Conservation (phyloP, 1,140 invertebrate species). For the Olivierus martensii region DNA sequence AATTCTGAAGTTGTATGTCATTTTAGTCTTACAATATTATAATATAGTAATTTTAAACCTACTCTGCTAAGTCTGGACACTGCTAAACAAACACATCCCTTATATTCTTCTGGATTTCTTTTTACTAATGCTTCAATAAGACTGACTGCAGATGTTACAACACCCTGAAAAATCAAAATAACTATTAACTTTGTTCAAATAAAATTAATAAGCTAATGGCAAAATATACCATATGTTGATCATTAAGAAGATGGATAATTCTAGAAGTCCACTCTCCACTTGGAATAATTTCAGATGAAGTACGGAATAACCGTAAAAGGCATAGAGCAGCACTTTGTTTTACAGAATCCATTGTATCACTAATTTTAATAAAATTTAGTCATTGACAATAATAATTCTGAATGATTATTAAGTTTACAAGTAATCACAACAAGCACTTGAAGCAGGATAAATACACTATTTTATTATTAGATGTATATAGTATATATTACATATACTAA, state of each 20-base stretch:
- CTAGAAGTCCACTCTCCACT: slow-evolving; percentile 97
- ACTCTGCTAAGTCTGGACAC: slow-evolving; percentile 90
- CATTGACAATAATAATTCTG: too few relatives aligned
- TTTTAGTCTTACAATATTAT: not conserved
- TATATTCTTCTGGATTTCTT: slow-evolving; percentile 98
- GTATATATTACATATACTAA: too few relatives aligned
- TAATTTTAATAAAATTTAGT: slow-evolving; percentile 30
- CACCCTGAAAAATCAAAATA: slow-evolving; percentile 41
- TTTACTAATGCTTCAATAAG: slow-evolving; percentile 97
- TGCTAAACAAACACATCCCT: slow-evolving; percentile 94
- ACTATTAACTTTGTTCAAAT: not conserved
- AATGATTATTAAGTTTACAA: too few relatives aligned
- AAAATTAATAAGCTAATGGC: not conserved
- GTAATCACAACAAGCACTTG: too few relatives aligned
- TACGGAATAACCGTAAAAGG: slow-evolving; percentile 80
- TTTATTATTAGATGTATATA: too few relatives aligned
- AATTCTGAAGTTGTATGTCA: too few relatives aligned
- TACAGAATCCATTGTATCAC: slow-evolving; percentile 98
- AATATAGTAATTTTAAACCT: slow-evolving; percentile 27
- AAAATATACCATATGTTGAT: slow-evolving; percentile 71
- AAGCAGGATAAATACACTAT: too few relatives aligned
- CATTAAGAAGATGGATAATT: slow-evolving; percentile 96
- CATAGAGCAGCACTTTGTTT: slow-evolving; percentile 99
- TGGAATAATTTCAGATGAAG: slow-evolving; percentile 83
- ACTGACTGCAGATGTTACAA: slow-evolving; percentile 95